Conservation (phyloP, 2,888 invertebrate species). For the Lasioglossum vierecki region DNA sequence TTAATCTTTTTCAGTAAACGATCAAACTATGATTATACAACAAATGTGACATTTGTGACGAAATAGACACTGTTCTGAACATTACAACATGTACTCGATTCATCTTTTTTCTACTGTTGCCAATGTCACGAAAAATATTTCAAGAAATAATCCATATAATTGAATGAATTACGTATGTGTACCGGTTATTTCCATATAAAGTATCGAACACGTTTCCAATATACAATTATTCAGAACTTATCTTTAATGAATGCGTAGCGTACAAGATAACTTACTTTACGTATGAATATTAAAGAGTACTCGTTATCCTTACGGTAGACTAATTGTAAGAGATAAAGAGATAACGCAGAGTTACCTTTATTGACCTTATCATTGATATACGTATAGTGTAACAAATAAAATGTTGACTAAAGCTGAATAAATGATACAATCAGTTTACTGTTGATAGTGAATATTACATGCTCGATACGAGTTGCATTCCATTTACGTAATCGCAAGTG, state of each 20-base stretch:
- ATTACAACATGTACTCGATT: not conserved
- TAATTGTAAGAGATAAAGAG: not conserved
- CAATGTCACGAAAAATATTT: not conserved
- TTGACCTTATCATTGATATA: not conserved
- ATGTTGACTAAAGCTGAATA: not conserved
- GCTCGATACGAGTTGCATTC: not conserved
- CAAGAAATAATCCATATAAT: not conserved
- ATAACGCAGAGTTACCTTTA: not conserved
- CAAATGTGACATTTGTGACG: not conserved
- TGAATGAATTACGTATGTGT: not conserved
- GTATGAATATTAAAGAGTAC: conserved; percentile 1
- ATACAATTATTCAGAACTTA: not conserved
- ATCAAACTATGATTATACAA: not conserved
- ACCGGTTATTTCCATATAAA: not conserved
- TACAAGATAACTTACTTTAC: not conserved
- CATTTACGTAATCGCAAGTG: conserved; percentile 1
- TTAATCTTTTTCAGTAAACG: not conserved
- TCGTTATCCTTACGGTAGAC: not conserved
- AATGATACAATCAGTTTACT: not conserved
- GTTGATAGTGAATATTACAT: not conserved
- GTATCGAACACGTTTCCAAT: not conserved
- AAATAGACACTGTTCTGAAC: not conserved
- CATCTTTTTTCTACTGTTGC: not conserved
- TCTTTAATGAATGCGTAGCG: not conserved
- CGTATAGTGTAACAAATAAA: not conserved